A percentile compares a stretch with the other conserved stretches of the same genome.
These are phyloP conservation scores for Protula sp. DNA, from an alignment of 2,888 invertebrate species.

Conservation along the genomic window DNA sequence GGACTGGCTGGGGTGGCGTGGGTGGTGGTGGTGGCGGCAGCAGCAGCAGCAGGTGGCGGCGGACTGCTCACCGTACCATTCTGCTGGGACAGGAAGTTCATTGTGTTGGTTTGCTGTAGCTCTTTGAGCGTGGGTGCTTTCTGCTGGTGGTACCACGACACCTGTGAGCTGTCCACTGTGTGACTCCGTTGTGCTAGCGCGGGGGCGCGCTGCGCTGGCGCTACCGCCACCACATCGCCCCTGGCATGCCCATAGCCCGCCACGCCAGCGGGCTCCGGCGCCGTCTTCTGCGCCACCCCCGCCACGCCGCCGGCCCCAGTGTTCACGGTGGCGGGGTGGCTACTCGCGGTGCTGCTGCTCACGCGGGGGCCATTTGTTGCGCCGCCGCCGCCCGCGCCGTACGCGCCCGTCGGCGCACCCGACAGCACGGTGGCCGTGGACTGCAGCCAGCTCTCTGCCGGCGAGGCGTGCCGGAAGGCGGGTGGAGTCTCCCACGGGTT, in stretches of 20 bases:
- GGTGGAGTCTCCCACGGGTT: slow-evolving; percentile 25
- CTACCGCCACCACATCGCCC: not conserved
- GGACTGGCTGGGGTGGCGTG: slow-evolving; percentile 5
- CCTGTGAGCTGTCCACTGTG: slow-evolving; percentile 44
- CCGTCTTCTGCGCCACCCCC: not conserved
- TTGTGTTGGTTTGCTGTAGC: slow-evolving; percentile 55
- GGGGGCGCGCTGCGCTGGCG: slow-evolving; percentile 11
- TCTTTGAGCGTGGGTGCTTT: slow-evolving; percentile 37
- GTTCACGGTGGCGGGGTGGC: slow-evolving; percentile 12
- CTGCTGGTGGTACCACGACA: slow-evolving; percentile 29
- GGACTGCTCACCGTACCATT: slow-evolving; percentile 2
- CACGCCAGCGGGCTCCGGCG: not conserved
- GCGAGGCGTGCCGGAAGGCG: slow-evolving; percentile 10
- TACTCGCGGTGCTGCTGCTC: slow-evolving; percentile 3
- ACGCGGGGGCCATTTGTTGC: not conserved
- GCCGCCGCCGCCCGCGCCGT: slow-evolving; percentile 58
- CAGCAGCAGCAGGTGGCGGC: not conserved
- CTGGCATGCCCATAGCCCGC: not conserved
- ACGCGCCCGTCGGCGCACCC: slow-evolving; percentile 73
- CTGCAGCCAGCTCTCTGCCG: slow-evolving; percentile 22
- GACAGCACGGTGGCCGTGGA: slow-evolving; percentile 44
- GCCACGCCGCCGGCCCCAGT: not conserved
- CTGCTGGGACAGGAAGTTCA: slow-evolving; percentile 16
- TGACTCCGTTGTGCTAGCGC: slow-evolving; percentile 38
- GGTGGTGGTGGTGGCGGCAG: not conserved